Evolutionary conservation across 2,113 vertebrate species (phyloP), one percentile per base, ranked within the genome.

Genomic region (Hippoglossus stenolepis): DNA sequence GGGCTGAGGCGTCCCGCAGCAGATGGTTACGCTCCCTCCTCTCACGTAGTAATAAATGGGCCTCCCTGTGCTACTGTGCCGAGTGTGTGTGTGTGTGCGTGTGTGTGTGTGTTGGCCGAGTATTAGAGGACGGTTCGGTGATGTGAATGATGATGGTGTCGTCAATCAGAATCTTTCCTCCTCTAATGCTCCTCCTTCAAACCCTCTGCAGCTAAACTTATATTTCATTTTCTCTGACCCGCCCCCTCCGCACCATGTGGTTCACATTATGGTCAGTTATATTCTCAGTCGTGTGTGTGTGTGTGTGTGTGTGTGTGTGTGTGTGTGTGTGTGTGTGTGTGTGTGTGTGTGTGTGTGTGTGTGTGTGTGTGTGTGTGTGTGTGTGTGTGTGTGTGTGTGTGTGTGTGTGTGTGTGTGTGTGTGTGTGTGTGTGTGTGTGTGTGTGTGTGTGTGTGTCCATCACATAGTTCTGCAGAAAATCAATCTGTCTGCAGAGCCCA

Each of bases 241-340:
- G 28, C 35, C 18, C 45, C 54, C 43, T 63, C 18, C 35, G 8
- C 69, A 38, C 83, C 93, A 95, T 94, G 91, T 95, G 94, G 91
- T 94, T 94, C 86, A 82, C 91, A 94, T 95, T 92, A 90, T 67
- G 75, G 53, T 65, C 83, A 35, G 77, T 85, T 89, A 78, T 90
- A 88, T 89, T 91, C 91, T 89, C 87, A 58, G 43, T 54, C 38
- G 60, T 58, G 73, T 20, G 58, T 56, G 70, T 31, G 35, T 15
- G 51, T n/a, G n/a, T n/a, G n/a, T n/a, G n/a, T n/a, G n/a, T n/a
- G n/a, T n/a, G n/a, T n/a, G n/a, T n/a, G n/a, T n/a, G n/a, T n/a
- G n/a, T n/a, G n/a, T n/a, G n/a, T n/a, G n/a, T n/a, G n/a, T n/a
- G n/a, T n/a, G n/a, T n/a, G n/a, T n/a, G n/a, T n/a, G n/a, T n/a